A percentile compares a stretch with the other conserved stretches of the same genome.
Conservation (phyloP, 2,797 vertebrate species). For the Numenius phaeopus region DNA sequence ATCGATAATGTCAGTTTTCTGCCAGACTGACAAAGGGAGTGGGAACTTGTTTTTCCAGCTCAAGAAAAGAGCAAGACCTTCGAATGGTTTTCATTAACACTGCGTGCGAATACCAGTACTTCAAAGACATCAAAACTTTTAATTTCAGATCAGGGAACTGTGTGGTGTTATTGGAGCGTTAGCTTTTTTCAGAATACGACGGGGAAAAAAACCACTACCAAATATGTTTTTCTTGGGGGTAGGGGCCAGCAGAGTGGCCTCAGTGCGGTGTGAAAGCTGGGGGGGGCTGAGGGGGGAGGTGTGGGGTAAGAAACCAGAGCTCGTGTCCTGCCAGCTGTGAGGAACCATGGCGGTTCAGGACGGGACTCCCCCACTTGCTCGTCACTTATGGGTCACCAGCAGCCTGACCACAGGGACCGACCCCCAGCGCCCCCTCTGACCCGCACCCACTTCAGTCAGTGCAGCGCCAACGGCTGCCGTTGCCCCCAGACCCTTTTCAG, state of each 20-base stretch:
- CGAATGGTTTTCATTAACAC: constrained; percentile 17
- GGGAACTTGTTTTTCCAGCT: constrained; percentile 23
- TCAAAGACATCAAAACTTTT: background rate
- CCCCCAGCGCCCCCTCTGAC: background rate
- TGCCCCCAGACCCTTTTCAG: background rate
- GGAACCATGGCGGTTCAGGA: background rate
- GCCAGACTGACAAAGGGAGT: constrained; percentile 12
- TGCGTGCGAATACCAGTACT: background rate
- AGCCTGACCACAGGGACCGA: background rate
- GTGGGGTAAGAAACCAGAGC: background rate
- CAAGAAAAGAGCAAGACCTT: background rate
- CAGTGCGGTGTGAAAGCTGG: background rate
- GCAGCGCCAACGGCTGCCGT: background rate
- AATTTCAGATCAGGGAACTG: background rate
- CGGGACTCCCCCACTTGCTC: background rate
- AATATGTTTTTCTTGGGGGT: background rate
- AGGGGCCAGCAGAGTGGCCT: background rate
- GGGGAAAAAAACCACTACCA: background rate
- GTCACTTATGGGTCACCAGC: background rate
- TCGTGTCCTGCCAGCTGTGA: background rate
- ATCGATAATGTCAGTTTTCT: background rate
- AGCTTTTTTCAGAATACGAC: background rate
- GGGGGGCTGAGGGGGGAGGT: background rate
- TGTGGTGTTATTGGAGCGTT: background rate
- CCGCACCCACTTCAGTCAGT: background rate